Evolutionary conservation across 2,797 vertebrate species (phyloP).

Genomic region (Malurus leucopterus): DNA sequence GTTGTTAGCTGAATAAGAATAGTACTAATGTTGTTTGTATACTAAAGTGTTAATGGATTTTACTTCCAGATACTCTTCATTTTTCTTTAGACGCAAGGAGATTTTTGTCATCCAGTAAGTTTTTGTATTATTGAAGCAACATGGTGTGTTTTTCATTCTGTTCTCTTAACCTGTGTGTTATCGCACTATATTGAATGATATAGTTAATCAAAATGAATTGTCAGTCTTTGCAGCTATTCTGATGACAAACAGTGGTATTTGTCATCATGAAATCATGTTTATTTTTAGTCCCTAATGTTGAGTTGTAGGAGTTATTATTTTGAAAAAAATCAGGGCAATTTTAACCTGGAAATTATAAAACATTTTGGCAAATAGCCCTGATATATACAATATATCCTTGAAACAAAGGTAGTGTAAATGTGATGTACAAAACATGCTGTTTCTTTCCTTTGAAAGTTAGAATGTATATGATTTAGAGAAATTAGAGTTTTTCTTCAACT

Average conservation of each 20-base stretch:
- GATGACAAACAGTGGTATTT: background rate
- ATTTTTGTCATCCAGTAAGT: conserved; percentile 99
- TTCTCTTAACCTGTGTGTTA: conserved; percentile 61
- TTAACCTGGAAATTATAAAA: background rate
- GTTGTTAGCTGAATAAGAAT: background rate
- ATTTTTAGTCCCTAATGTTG: background rate
- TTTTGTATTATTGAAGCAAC: conserved; percentile 37
- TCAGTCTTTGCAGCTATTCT: background rate
- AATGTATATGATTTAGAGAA: background rate
- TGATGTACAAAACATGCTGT: background rate
- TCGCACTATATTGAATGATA: background rate
- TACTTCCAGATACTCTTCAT: conserved; percentile 95
- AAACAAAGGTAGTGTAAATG: background rate
- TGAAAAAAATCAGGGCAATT: background rate
- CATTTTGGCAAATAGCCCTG: background rate
- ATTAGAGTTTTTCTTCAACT: background rate
- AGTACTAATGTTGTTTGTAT: background rate
- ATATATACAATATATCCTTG: background rate
- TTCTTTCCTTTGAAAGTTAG: background rate
- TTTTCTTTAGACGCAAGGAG: conserved; percentile 99
- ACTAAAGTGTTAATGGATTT: conserved; percentile 74
- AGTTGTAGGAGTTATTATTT: background rate
- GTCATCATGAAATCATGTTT: background rate
- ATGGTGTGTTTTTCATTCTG: conserved; percentile 58
- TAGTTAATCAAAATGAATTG: background rate